phyloP scores from a whole-genome alignment of 1,140 invertebrate genomes.

The Amphibalanus amphitrite region DNA sequence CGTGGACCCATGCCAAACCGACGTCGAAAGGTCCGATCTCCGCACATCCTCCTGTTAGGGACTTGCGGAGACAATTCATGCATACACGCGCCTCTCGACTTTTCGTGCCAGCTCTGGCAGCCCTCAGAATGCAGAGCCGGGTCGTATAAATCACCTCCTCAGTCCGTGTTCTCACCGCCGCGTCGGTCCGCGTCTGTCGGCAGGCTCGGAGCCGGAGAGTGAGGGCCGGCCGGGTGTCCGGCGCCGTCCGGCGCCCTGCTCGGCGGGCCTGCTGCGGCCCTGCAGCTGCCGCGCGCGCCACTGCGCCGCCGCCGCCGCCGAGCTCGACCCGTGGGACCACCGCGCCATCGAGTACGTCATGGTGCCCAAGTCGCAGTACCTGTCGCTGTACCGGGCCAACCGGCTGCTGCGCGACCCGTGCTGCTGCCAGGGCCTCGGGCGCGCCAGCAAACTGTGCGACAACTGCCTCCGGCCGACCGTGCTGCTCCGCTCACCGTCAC shows the following conservation, averaged over 20 bases:
- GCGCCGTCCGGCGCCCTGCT: no score
- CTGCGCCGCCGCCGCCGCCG: no score
- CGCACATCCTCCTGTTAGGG: no score
- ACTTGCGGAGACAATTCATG: no score
- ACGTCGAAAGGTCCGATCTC: no score
- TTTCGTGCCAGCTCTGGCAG: no score
- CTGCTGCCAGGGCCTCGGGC: background rate
- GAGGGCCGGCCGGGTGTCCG: background rate
- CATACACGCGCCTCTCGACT: no score
- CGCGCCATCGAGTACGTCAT: background rate
- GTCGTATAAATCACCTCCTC: no score
- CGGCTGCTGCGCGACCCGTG: background rate
- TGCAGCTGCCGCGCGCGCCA: background rate
- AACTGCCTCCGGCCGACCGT: background rate
- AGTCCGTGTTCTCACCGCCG: no score
- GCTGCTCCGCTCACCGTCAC: background rate
- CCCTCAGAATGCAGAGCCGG: no score
- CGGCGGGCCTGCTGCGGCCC: background rate
- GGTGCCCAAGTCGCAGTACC: conserved; percentile 1
- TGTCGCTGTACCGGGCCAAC: background rate
- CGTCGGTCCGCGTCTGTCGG: no score
- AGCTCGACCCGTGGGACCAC: background rate
- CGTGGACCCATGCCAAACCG: no score
- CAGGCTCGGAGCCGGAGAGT: background rate
- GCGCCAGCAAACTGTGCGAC: background rate